Base-by-base conservation (phyloP, 2,113 vertebrate species). In the Oostethus manadensis region DNA sequence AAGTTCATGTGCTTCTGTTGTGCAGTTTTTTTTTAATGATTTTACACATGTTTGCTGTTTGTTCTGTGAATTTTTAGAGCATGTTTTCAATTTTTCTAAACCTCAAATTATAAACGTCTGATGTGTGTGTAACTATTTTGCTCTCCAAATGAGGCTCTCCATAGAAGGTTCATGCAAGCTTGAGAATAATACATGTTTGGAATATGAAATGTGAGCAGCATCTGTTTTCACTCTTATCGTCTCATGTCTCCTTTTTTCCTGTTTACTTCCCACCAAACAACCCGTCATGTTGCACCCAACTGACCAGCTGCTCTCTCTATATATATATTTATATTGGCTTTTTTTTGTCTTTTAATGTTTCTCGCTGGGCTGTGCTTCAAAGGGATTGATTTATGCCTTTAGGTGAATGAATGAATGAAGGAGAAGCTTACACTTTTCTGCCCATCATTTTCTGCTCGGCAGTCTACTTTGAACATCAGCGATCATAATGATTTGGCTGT, bases 231-330 rank as follows among this genome's bases (percentile, higher is more conserved):
- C 62, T 83, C 57, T 74, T 77, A 71, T 76, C 49, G 68, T 33
- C 59, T 58, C 45, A 3, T 80, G 68, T 54, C 58, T 68, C 17
- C 45, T 33, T 51, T 70, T 57, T 68, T 54, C 71, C 62, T 43
- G 15, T 67, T 66, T 74, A 78, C 76, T 76, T 61, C 56, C 67
- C 70, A 68, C 68, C 66, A 81, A 78, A 84, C 74, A 76, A 64
- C 66, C 78, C 71, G 78, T 70, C 77, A 74, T 81, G 66, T 82
- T 81, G 71, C 69, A 84, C 79, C 66, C 68, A 35, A 54, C 73
- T 84, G 85, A 84, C 82, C 84, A 81, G 84, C 83, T 85, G 84
- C 70, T 78, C 79, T 87, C 79, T 77, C 7, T 35, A 35, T 10
- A n/a, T n/a, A n/a, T 35, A 4, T 42, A 42, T 42, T 42, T 42